Evolutionary conservation across 2,888 invertebrate genomes (phyloP).

Genomic region (Trachelus tabidus): DNA sequence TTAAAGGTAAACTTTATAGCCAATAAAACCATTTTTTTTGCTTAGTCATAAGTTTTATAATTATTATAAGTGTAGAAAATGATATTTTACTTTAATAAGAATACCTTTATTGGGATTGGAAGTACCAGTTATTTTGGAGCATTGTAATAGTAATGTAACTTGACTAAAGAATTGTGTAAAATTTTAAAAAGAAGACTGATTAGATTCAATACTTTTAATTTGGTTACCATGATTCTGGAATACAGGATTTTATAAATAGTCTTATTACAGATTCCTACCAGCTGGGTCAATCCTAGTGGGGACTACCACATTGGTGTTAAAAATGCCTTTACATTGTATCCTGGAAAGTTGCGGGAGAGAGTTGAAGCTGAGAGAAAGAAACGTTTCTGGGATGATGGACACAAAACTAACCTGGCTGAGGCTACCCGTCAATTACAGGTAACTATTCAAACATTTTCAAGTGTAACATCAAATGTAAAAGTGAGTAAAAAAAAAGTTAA

Average conservation of each 20-base stretch:
- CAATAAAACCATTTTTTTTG: neutral
- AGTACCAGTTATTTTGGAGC: neutral
- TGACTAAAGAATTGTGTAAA: neutral
- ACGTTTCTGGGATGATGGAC: slow-evolving; percentile 86
- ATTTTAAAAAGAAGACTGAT: neutral
- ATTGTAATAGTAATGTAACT: neutral
- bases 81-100: neutral
- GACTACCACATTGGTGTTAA: slow-evolving; percentile 90
- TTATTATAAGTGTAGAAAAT: neutral
- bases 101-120: neutral
- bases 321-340: slow-evolving; percentile 87
- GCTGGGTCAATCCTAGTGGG: slow-evolving; percentile 87
- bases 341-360: slow-evolving; percentile 83
- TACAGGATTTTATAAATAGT: neutral
- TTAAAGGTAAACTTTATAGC: slow-evolving; percentile 75
- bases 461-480: neutral
- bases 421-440: slow-evolving; percentile 78
- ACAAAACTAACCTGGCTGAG: slow-evolving; percentile 83
- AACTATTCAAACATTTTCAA: slow-evolving; percentile 5
- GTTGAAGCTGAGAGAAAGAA: slow-evolving; percentile 81
- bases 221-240: neutral
- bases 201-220: neutral
- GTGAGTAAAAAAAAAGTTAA: neutral
- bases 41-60: neutral
- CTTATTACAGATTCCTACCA: slow-evolving; percentile 76